phyloP scores from a whole-genome alignment of 1,140 invertebrate genomes.

The Apis laboriosa region DNA sequence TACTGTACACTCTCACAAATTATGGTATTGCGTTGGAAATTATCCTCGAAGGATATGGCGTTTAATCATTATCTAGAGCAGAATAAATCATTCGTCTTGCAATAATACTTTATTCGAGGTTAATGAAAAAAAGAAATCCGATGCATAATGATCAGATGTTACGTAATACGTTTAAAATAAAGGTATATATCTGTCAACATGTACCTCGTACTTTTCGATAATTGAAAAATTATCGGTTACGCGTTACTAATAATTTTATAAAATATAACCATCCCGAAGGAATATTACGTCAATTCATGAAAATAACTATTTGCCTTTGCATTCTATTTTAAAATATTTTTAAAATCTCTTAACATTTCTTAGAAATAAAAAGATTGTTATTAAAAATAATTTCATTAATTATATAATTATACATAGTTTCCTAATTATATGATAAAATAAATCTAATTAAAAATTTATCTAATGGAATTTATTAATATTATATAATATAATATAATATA shows the following conservation, averaged over 20 bases:
- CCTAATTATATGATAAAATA: too few species aligned
- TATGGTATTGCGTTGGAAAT: slow-evolving; percentile 29
- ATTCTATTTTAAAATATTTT: too few species aligned
- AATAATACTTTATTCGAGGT: slow-evolving; percentile 10
- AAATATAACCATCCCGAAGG: too few species aligned
- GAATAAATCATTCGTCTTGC: slow-evolving; percentile 26
- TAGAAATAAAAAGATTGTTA: too few species aligned
- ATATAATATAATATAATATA: too few species aligned
- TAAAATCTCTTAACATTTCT: too few species aligned
- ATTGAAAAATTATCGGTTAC: slow-evolving; percentile 25
- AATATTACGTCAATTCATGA: neutral
- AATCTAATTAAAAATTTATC: too few species aligned
- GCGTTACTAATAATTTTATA: neutral
- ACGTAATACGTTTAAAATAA: neutral
- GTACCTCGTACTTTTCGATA: slow-evolving; percentile 16
- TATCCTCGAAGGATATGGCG: slow-evolving; percentile 13
- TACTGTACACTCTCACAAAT: slow-evolving; percentile 2
- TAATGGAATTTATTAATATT: too few species aligned
- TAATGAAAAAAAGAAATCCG: neutral
- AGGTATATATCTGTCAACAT: neutral
- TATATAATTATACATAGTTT: too few species aligned
- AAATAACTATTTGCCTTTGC: neutral
- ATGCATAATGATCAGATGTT: slow-evolving; percentile 21
- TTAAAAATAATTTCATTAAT: too few species aligned
- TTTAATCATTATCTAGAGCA: slow-evolving; percentile 34